Percentiles rank a stretch among this genome's conserved stretches.
phyloP scores from a whole-genome alignment of 2,797 vertebrate genomes.

The Lacerta agilis region DNA sequence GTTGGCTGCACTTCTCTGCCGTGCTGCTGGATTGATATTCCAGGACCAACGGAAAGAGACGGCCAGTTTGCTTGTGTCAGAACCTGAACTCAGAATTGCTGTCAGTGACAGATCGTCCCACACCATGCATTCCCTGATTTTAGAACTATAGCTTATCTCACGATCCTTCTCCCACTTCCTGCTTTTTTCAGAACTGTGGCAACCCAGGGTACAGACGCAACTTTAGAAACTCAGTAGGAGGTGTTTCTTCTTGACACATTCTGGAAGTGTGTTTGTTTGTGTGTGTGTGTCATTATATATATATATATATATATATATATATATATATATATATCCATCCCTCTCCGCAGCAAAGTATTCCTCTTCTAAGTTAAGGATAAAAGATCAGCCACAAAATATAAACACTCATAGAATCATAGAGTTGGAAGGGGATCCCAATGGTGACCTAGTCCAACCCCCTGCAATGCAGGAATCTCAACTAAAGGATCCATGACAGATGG shows the following conservation, averaged over 20 bases:
- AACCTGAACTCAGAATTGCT: not conserved
- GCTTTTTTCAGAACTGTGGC: slow-evolving; percentile 19
- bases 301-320: no score
- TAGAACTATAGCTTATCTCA: not conserved
- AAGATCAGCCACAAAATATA: not conserved
- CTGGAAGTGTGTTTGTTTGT: not conserved
- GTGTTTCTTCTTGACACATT: slow-evolving; percentile 29
- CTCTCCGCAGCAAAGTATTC: not conserved
- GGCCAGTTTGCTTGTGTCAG: not conserved
- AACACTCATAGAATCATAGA: not conserved
- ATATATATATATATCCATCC: not conserved
- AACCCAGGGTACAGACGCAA: slow-evolving; percentile 22
- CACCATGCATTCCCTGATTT: not conserved
- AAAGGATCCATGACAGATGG: no score
- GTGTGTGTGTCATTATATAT: no score
- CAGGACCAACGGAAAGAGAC: not conserved
- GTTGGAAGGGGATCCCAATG: no score
- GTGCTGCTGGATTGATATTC: not conserved
- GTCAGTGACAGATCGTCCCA: slow-evolving; percentile 5
- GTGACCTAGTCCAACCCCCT: no score
- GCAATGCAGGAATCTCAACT: no score
- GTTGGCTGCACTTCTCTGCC: not conserved
- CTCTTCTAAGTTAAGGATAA: slow-evolving; percentile 12
- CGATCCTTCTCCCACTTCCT: slow-evolving; percentile 16
- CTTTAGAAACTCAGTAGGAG: slow-evolving; percentile 39